Evolutionary conservation across 2,888 invertebrate genomes (phyloP).

Genomic region (Cheilosia impressa): DNA sequence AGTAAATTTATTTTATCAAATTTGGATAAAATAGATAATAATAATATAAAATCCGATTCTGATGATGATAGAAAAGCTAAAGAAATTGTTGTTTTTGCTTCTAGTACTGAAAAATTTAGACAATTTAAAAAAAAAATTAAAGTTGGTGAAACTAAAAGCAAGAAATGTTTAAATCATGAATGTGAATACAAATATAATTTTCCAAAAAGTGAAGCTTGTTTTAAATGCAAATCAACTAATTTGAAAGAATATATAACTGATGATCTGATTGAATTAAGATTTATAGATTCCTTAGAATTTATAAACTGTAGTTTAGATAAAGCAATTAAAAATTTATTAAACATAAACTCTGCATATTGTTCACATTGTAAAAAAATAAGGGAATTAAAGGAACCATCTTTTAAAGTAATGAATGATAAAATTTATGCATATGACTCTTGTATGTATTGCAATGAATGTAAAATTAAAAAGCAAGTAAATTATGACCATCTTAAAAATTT

Average conservation of each 20-base stretch:
- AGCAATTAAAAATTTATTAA: slow-evolving; percentile 25
- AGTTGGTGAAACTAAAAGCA: slow-evolving; percentile 3
- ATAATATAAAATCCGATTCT: no score
- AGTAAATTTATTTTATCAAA: no score
- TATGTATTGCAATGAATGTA: not conserved
- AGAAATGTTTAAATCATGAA: slow-evolving; percentile 15
- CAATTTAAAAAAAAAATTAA: no score
- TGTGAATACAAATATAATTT: not conserved
- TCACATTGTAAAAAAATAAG: not conserved
- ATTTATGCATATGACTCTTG: not conserved
- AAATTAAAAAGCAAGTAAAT: no score
- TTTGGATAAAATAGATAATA: no score
- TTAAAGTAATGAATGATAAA: slow-evolving; percentile 32
- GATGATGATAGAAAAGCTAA: no score
- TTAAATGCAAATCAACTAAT: not conserved
- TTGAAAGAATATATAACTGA: slow-evolving; percentile 1
- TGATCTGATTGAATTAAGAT: slow-evolving; percentile 30
- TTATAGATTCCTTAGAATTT: slow-evolving; percentile 35
- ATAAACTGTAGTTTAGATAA: slow-evolving; percentile 30
- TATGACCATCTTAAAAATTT: not conserved
- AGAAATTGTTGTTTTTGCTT: no score
- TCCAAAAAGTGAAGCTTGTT: no score
- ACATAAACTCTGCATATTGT: slow-evolving; percentile 22
- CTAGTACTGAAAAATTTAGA: no score
- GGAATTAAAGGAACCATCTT: slow-evolving; percentile 22